These are phyloP conservation scores for Mugil cephalus DNA, from an alignment of 2,113 vertebrate species.

Conservation along the genomic window DNA sequence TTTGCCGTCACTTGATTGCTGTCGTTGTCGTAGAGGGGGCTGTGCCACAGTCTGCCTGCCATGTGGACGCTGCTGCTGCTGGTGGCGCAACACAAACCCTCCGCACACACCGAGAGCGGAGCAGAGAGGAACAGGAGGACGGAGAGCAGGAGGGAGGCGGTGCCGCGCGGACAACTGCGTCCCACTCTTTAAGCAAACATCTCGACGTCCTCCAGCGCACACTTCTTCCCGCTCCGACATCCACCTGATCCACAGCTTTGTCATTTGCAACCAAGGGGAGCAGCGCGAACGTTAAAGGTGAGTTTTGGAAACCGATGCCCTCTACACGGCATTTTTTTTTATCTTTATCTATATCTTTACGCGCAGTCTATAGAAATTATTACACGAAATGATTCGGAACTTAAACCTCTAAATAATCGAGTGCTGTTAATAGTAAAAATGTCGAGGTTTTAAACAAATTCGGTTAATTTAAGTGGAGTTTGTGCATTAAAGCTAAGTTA, in stretches of 20 bases:
- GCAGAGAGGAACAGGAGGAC: constrained; percentile 68
- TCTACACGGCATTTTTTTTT: neutral
- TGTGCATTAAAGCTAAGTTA: neutral
- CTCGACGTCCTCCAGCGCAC: constrained; percentile 32
- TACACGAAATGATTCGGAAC: neutral
- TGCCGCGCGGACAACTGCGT: constrained; percentile 66
- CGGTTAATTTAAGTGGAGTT: neutral
- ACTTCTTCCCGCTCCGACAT: constrained; percentile 24
- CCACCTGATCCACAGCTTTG: constrained; percentile 42
- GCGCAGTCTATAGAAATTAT: neutral
- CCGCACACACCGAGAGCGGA: constrained; percentile 52
- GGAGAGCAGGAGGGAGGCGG: constrained; percentile 55
- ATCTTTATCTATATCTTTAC: neutral
- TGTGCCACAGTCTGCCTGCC: constrained; percentile 80
- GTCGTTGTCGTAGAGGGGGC: constrained; percentile 81
- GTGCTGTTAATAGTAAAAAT: neutral
- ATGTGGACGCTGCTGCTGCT: constrained; percentile 79
- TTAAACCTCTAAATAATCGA: neutral
- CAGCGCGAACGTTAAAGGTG: constrained; percentile 63
- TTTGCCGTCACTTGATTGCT: constrained; percentile 89
- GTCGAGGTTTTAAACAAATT: neutral
- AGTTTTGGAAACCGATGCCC: constrained; percentile 43
- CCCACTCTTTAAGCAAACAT: constrained; percentile 57
- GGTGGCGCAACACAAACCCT: constrained; percentile 69
- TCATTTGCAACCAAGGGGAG: constrained; percentile 50